Conservation (phyloP, 2,888 invertebrate genomes). For the Punctoribates punctum region DNA sequence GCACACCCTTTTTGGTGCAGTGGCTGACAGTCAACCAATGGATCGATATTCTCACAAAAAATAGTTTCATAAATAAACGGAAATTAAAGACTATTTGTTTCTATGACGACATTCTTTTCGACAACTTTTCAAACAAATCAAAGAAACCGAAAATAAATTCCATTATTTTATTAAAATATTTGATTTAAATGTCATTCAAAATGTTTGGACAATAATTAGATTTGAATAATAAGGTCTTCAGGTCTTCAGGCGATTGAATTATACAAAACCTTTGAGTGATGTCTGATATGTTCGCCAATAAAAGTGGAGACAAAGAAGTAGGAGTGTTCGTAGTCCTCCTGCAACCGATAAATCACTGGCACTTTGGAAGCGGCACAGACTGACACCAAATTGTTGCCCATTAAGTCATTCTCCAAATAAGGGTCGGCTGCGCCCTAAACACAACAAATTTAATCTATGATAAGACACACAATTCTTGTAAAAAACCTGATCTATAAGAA, state of each 20-base stretch:
- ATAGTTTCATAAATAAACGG: too few species aligned
- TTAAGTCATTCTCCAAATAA: constrained; percentile 72
- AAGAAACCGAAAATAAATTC: too few species aligned
- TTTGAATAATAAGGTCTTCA: neutral
- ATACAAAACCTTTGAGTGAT: constrained; percentile 63
- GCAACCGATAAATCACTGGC: constrained; percentile 51
- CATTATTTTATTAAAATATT: too few species aligned
- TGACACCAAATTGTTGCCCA: constrained; percentile 75
- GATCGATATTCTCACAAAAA: too few species aligned
- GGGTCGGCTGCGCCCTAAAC: constrained; percentile 74
- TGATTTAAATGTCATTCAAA: too few species aligned
- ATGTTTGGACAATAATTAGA: too few species aligned
- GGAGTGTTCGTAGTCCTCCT: constrained; percentile 81
- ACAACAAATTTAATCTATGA: too few species aligned
- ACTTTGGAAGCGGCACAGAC: constrained; percentile 68
- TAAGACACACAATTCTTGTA: neutral
- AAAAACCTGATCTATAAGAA: constrained; percentile 82
- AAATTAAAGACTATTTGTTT: too few species aligned
- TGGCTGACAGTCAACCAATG: too few species aligned
- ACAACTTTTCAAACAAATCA: too few species aligned
- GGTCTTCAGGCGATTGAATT: neutral
- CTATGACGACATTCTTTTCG: too few species aligned
- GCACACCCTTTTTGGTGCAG: too few species aligned
- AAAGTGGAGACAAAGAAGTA: constrained; percentile 89
- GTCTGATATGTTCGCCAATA: constrained; percentile 84